phyloP scores from a whole-genome alignment of 2,888 invertebrate genomes.

The Cataglyphis livida region DNA sequence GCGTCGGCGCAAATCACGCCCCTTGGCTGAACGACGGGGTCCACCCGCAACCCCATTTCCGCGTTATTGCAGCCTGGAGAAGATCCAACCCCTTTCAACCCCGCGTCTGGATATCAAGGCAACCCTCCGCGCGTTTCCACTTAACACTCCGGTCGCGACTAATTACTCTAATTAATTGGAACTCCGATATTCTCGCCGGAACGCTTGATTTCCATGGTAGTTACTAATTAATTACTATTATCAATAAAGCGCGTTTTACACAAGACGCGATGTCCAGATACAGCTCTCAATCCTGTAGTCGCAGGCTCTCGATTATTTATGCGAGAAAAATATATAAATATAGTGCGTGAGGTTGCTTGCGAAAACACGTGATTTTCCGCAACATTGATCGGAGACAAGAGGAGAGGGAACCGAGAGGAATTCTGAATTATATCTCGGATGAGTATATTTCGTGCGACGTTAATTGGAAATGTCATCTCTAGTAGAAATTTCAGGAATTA shows the following conservation, averaged over 20 bases:
- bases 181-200: constrained; percentile 71
- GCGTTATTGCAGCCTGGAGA: constrained; percentile 71
- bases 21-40: constrained; percentile 60
- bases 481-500: constrained; percentile 31
- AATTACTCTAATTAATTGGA: constrained; percentile 84
- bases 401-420: background rate
- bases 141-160: constrained; percentile 83
- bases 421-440: constrained; percentile 36
- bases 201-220: constrained; percentile 69
- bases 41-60: constrained; percentile 72
- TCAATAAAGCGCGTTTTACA: constrained; percentile 37
- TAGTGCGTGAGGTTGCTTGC: background rate
- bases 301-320: constrained; percentile 18
- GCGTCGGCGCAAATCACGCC: constrained; percentile 81
- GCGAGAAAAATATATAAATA: constrained; percentile 36
- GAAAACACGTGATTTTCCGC: constrained; percentile 39
- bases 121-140: constrained; percentile 78
- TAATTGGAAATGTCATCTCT: constrained; percentile 33
- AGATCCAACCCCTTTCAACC: constrained; percentile 69
- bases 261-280: background rate
- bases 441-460: constrained; percentile 17
- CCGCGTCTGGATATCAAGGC: constrained; percentile 73
- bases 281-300: background rate
- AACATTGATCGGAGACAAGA: constrained; percentile 7
- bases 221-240: constrained; percentile 76